A percentile compares a stretch with the other conserved stretches of the same genome.
phyloP scores from a whole-genome alignment of 2,888 invertebrate genomes.

The Pyrgus malvae region DNA sequence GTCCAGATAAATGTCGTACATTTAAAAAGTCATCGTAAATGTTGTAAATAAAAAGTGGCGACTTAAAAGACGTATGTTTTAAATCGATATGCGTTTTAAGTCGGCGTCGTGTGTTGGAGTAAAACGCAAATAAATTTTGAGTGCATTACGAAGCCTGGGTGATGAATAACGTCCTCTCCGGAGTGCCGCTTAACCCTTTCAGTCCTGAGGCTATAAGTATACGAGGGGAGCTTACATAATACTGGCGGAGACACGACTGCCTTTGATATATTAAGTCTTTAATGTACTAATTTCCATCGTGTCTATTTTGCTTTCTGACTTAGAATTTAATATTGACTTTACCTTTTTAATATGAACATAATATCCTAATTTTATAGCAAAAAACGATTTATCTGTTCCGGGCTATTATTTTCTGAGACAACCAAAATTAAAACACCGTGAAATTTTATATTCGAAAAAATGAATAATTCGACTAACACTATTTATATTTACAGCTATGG shows the following conservation, averaged over 20 bases:
- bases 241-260: background rate
- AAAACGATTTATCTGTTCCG: too few species aligned
- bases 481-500: too few species aligned
- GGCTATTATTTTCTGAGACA: too few species aligned
- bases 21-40: constrained; percentile 41
- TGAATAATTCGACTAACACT: too few species aligned
- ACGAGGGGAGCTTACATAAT: constrained; percentile 3
- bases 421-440: too few species aligned
- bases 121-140: constrained; percentile 75
- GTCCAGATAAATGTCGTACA: constrained; percentile 47
- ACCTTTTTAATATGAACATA: too few species aligned
- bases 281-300: too few species aligned
- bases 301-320: background rate
- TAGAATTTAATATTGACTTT: too few species aligned
- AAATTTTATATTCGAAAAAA: too few species aligned
- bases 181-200: constrained; percentile 58
- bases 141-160: constrained; percentile 63
- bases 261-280: too few species aligned
- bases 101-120: constrained; percentile 56
- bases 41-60: constrained; percentile 41
- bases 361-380: too few species aligned
- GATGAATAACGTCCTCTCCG: constrained; percentile 67
- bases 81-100: constrained; percentile 55
- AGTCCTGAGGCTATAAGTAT: constrained; percentile 29
- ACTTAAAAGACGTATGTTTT: constrained; percentile 52